Conservation (phyloP, 2,113 vertebrate genomes). For the Mungos mungo region DNA sequence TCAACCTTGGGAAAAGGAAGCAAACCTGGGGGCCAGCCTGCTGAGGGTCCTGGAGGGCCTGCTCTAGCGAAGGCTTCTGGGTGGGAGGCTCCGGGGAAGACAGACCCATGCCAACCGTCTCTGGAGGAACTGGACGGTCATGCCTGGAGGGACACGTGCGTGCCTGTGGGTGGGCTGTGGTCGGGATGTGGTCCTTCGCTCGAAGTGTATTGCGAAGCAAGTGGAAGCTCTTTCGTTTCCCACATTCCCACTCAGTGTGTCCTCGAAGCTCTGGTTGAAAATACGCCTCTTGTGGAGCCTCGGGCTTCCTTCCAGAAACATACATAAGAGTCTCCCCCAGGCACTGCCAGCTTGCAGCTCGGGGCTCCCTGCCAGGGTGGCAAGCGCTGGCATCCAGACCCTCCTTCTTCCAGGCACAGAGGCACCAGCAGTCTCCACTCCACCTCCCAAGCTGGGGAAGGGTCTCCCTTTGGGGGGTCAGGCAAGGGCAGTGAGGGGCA, state of each 20-base stretch:
- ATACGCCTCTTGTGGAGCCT: background rate
- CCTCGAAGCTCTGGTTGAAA: background rate
- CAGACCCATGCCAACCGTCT: background rate
- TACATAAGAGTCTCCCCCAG: background rate
- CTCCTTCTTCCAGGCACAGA: background rate
- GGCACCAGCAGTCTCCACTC: background rate
- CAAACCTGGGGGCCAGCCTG: background rate
- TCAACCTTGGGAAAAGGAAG: background rate
- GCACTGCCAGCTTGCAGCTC: background rate
- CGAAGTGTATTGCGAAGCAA: background rate
- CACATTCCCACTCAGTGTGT: background rate
- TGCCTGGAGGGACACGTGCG: background rate
- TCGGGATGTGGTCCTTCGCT: background rate
- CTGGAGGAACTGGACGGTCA: background rate
- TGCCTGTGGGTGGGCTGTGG: fast-evolving
- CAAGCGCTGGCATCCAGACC: background rate
- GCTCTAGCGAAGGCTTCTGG: background rate
- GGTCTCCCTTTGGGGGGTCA: background rate
- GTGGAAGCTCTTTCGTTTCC: background rate
- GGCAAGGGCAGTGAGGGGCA: background rate
- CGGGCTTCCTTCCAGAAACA: background rate
- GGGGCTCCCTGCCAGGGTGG: background rate
- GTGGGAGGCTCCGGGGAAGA: background rate
- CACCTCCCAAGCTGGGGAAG: background rate
- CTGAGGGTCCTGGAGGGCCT: background rate